Evolutionary conservation across 2,113 vertebrate genomes (phyloP), one percentile per base, ranked within the genome.

Genomic region (Lethenteron camtschaticum): DNA sequence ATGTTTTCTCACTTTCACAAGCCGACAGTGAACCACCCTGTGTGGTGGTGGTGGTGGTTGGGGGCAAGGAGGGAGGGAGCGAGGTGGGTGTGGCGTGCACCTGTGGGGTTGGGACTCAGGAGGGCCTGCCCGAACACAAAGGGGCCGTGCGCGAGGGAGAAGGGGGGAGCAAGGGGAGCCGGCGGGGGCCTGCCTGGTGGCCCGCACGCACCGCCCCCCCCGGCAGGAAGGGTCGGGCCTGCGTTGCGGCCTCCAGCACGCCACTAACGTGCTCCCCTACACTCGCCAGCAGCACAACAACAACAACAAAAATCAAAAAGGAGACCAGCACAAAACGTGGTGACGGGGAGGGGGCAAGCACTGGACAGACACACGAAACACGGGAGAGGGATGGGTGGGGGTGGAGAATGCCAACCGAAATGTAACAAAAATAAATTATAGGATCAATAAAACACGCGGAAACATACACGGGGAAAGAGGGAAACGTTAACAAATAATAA

Each of bases 251-350:
- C 95, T 92, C 95, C 90, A 99, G 86, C 87, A 91, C 87, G 87
- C 88, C 87, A 86, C 89, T 90, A 87, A 94, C 83, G 80, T 90
- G 92, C 84, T 95, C 88, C 96, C 92, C 94, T 96, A 92, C 81
- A 90, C 90, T 80, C 82, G 84, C 89, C 79, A 87, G 95, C 88
- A 96, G 68, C 87, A 96, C 82, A 89, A 83, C 92, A 86, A 83
- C 92, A 86, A 83, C 41, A 41, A 41, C 41, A 41, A 41, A 41
- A 41, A 41, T 41, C 41, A 41, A 41, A 41, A 41, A 41, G 41
- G 41, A 41, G 41, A 41, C 41, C 41, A 41, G 71, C 81, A 73
- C 75, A 72, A 68, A 68, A 78, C 73, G 73, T 73, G 77, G 68
- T 75, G 73, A 75, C 75, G 68, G 73, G 72, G 73, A 69, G 71